Percentiles rank a stretch among this genome's conserved stretches.
Evolutionary conservation across 37 sponge, comb jelly and placozoan genomes (phyloP).

Genomic region (Beroe ovata): DNA sequence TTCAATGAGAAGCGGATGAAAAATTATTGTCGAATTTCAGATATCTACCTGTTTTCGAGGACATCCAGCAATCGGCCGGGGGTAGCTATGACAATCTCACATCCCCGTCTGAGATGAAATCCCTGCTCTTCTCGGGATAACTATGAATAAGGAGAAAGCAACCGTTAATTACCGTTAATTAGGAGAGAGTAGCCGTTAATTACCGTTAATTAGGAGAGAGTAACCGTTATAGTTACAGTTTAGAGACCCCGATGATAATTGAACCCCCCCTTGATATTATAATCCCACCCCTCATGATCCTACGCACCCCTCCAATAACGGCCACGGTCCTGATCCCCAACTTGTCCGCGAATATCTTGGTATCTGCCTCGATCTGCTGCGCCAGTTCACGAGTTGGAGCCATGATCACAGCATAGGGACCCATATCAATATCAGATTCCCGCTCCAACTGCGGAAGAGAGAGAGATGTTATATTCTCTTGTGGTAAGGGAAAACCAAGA

Average conservation of each 20-base stretch:
- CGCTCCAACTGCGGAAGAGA: constrained; percentile 60
- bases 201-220: no score
- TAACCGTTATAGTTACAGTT: no score
- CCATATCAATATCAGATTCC: constrained; percentile 89
- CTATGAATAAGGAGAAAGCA: constrained; percentile 9
- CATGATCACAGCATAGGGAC: constrained; percentile 95
- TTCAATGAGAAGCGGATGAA: no score
- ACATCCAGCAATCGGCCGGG: constrained; percentile 98
- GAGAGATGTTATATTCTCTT: no score
- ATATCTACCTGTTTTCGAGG: constrained; percentile 68
- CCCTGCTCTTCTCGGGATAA: constrained; percentile 95
- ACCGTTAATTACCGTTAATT: no score
- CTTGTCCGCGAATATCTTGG: constrained; percentile 86
- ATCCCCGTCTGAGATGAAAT: constrained; percentile 87
- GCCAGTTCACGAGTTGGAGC: constrained; percentile 98
- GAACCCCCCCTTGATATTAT: no score
- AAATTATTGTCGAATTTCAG: no score
- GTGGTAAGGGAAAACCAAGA: no score
- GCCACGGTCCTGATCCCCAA: constrained; percentile 87
- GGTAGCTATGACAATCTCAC: constrained; percentile 99
- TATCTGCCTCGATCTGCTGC: constrained; percentile 97
- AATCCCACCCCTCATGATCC: no score
- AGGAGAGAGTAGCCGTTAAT: background rate
- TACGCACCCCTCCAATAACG: constrained; percentile 86
- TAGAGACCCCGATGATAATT: no score